Evolutionary conservation across 2,797 vertebrate species (phyloP).

Genomic region (Tokudaia tokunoshimensis): DNA sequence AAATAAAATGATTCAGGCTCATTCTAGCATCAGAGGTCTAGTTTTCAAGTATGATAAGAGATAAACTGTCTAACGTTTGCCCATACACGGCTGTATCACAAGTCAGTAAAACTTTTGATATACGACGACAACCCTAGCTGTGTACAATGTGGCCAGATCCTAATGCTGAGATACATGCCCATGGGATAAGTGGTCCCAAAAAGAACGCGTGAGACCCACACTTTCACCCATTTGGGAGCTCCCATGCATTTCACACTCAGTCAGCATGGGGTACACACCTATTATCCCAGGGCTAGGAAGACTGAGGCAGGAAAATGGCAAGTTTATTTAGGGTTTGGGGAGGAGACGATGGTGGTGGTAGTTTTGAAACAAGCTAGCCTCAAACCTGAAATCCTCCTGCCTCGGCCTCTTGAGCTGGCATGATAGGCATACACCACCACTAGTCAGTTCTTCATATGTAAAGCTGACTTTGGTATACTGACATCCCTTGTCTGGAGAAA

Average conservation of each 20-base stretch:
- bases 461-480: neutral
- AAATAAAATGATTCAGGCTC: neutral
- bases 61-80: neutral
- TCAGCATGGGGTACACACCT: neutral
- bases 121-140: neutral
- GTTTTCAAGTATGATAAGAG: neutral
- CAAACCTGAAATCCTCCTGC: neutral
- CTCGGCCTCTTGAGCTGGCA: neutral
- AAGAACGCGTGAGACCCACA: neutral
- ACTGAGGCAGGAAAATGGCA: neutral
- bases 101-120: neutral
- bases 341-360: neutral
- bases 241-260: neutral
- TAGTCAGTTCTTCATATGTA: neutral
- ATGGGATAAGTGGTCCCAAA: neutral
- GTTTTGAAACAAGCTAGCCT: neutral
- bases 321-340: neutral
- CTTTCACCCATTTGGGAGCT: neutral
- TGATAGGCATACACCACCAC: neutral
- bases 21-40: neutral
- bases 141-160: neutral
- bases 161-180: neutral
- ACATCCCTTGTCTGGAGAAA: neutral
- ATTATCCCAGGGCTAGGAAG: neutral
- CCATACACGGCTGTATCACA: neutral